Base-by-base conservation (phyloP, 2,888 invertebrate genomes). In the Empis livida region DNA sequence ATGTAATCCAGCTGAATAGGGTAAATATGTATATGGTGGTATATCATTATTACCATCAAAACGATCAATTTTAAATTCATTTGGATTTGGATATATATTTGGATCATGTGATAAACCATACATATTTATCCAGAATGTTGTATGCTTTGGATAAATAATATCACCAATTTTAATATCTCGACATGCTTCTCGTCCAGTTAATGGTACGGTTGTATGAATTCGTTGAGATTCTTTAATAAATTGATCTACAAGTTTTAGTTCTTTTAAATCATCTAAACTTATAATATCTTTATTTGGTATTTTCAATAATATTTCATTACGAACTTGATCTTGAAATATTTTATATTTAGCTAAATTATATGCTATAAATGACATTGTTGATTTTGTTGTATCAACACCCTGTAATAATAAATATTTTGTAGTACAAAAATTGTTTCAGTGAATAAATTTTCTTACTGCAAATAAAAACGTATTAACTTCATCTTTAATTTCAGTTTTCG, bases 401-500 rank as follows among this genome's bases (percentile, higher is more conserved):
- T 73, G 42, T n/a, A 52, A 35, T n/a, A n/a, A n/a, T 13, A 39
- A 30, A 32, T 27, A 9, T 5, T 30, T 30, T 17, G 5, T 15
- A 44, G 15, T 42, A 35, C 15, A 38, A 37, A 35, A 16, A 16
- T 41, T 30, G 1, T n/a, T 3, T 17, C 14, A 17, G 14, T 17
- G 17, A 39, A 27, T 31, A 38, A 4, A 11, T 30, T 14, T 6
- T 53, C 55, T 54, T 55, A 63, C 61, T 46, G 63, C 61, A 55
- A 82, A 62, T 1, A 66, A 58, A 53, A 67, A 67, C 3, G 67
- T 67, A 45, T 66, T 67, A n/a, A 66, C 77, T 68, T 84, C 80
- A 58, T 81, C 78, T 51, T 77, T 68, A 5, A 84, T 71, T 49
- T 76, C 73, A 17, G 73, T 65, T 35, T 75, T 71, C 2, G 73